Percentiles rank a stretch among this genome's conserved stretches.
Conservation (phyloP, 2,797 vertebrate genomes). For the Eupleurogrammus muticus region DNA sequence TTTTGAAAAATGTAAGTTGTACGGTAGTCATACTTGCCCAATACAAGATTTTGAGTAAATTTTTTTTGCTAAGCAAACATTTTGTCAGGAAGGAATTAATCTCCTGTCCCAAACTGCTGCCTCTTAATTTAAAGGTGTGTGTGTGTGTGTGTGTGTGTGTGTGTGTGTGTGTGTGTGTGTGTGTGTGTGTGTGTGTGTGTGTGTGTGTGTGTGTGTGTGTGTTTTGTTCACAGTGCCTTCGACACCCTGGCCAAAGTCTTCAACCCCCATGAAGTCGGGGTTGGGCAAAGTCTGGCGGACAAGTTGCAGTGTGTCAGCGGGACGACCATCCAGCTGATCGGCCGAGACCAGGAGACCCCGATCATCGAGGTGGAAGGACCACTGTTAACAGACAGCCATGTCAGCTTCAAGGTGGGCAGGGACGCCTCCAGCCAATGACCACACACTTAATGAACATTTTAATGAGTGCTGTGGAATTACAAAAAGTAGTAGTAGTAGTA, state of each 20-base stretch:
- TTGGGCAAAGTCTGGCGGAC: constrained; percentile 85
- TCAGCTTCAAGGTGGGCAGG: constrained; percentile 92
- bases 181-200: constrained; percentile 12
- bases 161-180: constrained; percentile 7
- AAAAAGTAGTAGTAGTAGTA: too few species aligned
- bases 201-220: constrained; percentile 7
- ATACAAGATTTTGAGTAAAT: too few species aligned
- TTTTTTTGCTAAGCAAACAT: too few species aligned
- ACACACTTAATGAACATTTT: not conserved
- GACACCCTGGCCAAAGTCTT: constrained; percentile 99
- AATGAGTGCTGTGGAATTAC: not conserved
- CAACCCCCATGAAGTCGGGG: constrained; percentile 87
- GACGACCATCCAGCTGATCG: constrained; percentile 95
- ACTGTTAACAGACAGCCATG: constrained; percentile 96
- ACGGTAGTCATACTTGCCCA: too few species aligned
- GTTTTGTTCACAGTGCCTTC: constrained; percentile 88
- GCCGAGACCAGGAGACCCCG: constrained; percentile 95
- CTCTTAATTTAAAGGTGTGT: not conserved
- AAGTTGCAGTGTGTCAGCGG: constrained; percentile 87
- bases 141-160: too few species aligned
- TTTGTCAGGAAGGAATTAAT: too few species aligned
- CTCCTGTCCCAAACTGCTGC: too few species aligned
- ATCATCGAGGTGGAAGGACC: constrained; percentile 99
- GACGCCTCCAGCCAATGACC: not conserved
- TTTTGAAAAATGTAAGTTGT: too few species aligned